Base-by-base conservation (phyloP, 2,888 invertebrate species). In the Heteromurus nitidus region DNA sequence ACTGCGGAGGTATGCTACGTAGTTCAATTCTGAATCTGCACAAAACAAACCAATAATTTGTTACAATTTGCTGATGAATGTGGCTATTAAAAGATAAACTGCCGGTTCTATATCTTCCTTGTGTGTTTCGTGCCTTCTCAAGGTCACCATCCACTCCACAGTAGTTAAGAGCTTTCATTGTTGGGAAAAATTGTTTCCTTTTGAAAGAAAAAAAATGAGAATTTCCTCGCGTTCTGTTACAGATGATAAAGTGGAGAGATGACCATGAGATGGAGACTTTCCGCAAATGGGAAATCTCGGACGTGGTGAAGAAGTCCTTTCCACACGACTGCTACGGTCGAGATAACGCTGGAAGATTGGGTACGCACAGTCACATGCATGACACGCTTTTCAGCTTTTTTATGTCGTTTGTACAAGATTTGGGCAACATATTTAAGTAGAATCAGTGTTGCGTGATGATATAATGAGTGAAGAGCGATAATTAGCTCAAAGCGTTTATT, bases 271-370 rank as follows among this genome's bases (percentile, higher is more conserved):
- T 85, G 44, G 84, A 85, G 36, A 64, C 70, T 2, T 70, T 79
- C 20, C 44, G 74, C 1, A 69, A 74, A 28, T 86, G 86, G 86
- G 73, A 69, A 18, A 75, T 84, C 36, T 82, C 83, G 18, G 58
- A 72, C 0, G 62, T 42, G 13, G 75, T 85, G 13, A 60, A 65
- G n/a, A 50, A 82, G 9, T 81, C 74, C 18, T 82, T 86, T 62
- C 82, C 83, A 0, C 80, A 80, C 64, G 69, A 67, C 26, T 64
- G 81, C 30, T 67, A 81, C 42, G 86, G 86, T 26, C 31, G 44
- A 22, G 86, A 86, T 55, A 77, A 84, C 42, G 86, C 83, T n/a
- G 85, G 85, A 36, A 69, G 86, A n/a, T 42, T 75, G 22, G 82
- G 86, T 86, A 68, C 30, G 73, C 36, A 13, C n/a, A n/a, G n/a